Conservation (phyloP, 2,888 invertebrate genomes). For the Aphidius colemani region DNA sequence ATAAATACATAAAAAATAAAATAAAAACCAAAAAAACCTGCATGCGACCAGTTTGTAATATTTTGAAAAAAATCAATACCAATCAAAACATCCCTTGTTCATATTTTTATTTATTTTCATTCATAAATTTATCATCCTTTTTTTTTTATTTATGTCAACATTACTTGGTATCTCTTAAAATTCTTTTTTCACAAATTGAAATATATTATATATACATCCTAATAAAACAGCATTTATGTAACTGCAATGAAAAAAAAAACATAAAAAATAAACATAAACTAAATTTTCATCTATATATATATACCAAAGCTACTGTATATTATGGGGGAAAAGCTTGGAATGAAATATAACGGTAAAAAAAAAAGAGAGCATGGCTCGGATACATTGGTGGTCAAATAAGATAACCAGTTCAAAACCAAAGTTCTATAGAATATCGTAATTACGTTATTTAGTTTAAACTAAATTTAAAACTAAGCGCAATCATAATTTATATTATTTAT, state of each 20-base stretch:
- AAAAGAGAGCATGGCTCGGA: neutral
- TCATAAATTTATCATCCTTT: neutral
- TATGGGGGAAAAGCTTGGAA: conserved; percentile 26
- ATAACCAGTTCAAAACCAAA: too few species aligned
- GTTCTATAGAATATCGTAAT: too few species aligned
- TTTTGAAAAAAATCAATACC: neutral
- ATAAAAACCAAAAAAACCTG: too few species aligned
- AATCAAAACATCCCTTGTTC: neutral
- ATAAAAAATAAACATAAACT: conserved; percentile 1
- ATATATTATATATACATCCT: neutral
- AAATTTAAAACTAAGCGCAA: too few species aligned
- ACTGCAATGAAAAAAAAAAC: neutral
- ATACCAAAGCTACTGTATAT: neutral
- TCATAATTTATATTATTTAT: too few species aligned
- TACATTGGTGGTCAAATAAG: too few species aligned
- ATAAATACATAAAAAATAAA: neutral
- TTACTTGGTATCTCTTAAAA: too few species aligned
- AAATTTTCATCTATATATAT: neutral
- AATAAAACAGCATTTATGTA: neutral
- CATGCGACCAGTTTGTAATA: neutral
- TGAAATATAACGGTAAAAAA: conserved; percentile 36
- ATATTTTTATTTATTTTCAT: neutral
- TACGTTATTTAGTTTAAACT: too few species aligned
- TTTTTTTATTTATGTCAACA: too few species aligned
- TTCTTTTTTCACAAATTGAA: neutral